Evolutionary conservation across 2,888 invertebrate genomes (phyloP).

Genomic region (Carterocephalus palaemon): DNA sequence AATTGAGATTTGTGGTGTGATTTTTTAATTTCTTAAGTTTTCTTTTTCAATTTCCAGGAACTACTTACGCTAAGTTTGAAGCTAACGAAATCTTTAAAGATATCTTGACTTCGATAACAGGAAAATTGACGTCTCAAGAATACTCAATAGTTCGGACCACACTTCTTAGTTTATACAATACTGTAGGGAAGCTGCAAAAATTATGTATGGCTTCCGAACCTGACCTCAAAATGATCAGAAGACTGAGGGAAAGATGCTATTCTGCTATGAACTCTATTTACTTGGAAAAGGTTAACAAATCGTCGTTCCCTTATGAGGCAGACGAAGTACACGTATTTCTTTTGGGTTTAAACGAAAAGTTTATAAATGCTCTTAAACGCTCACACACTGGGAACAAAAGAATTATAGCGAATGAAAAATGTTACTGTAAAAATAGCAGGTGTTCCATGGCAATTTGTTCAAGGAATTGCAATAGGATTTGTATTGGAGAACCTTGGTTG

Average conservation of each 20-base stretch:
- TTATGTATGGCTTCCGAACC: slow-evolving; percentile 33
- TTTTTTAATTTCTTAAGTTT: neutral
- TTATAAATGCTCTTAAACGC: slow-evolving; percentile 51
- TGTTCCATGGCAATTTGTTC: slow-evolving; percentile 51
- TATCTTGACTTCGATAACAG: slow-evolving; percentile 40
- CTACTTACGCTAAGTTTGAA: slow-evolving; percentile 43
- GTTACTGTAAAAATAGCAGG: slow-evolving; percentile 45
- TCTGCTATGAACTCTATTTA: slow-evolving; percentile 43
- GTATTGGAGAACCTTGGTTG: slow-evolving; percentile 45
- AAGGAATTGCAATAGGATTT: slow-evolving; percentile 45
- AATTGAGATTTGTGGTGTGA: slow-evolving; percentile 1
- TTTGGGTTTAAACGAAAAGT: slow-evolving; percentile 43
- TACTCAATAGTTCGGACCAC: slow-evolving; percentile 35
- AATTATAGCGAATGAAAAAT: slow-evolving; percentile 41
- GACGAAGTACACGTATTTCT: slow-evolving; percentile 46
- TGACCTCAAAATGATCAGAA: slow-evolving; percentile 36
- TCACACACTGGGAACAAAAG: slow-evolving; percentile 54
- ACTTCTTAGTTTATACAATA: slow-evolving; percentile 37
- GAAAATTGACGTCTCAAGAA: slow-evolving; percentile 39
- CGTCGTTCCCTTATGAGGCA: slow-evolving; percentile 34
- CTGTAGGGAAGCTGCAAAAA: slow-evolving; percentile 42
- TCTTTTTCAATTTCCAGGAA: slow-evolving; percentile 37
- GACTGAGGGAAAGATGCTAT: slow-evolving; percentile 46
- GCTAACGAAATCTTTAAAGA: slow-evolving; percentile 44
- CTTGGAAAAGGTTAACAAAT: slow-evolving; percentile 36